Percentiles rank a stretch among this genome's conserved stretches.
phyloP scores from a whole-genome alignment of 1,140 invertebrate genomes.

The Alviniconcha marisindica region DNA sequence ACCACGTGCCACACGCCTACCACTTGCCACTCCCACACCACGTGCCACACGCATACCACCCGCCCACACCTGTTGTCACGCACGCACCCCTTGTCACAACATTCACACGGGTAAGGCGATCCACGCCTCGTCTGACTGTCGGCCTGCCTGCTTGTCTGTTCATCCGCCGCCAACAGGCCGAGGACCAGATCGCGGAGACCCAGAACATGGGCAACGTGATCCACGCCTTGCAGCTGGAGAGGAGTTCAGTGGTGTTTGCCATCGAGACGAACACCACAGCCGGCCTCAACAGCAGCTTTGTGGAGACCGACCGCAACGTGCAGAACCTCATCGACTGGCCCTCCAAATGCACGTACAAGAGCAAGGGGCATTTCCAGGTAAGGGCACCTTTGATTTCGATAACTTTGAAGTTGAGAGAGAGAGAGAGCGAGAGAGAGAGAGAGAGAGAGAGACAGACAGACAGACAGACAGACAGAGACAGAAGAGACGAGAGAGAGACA shows the following conservation, averaged over 20 bases:
- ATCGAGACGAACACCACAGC: conserved; percentile 28
- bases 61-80: neutral
- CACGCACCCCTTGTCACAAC: neutral
- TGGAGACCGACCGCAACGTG: neutral
- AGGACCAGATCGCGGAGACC: conserved; percentile 22
- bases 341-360: neutral
- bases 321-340: neutral
- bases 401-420: too few species aligned
- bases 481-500: too few species aligned
- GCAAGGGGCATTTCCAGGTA: conserved; percentile 6
- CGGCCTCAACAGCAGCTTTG: conserved; percentile 8
- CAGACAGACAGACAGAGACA: too few species aligned
- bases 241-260: conserved; percentile 33
- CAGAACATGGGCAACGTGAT: conserved; percentile 38
- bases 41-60: neutral
- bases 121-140: neutral
- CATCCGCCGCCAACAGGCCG: neutral
- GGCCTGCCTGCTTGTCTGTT: neutral
- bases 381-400: too few species aligned
- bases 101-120: neutral
- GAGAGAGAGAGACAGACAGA: too few species aligned
- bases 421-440: too few species aligned
- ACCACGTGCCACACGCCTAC: too few species aligned
- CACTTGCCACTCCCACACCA: too few species aligned
- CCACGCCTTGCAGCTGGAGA: conserved; percentile 42